Base-by-base conservation (phyloP, 2,113 vertebrate genomes). In the Gadus macrocephalus region DNA sequence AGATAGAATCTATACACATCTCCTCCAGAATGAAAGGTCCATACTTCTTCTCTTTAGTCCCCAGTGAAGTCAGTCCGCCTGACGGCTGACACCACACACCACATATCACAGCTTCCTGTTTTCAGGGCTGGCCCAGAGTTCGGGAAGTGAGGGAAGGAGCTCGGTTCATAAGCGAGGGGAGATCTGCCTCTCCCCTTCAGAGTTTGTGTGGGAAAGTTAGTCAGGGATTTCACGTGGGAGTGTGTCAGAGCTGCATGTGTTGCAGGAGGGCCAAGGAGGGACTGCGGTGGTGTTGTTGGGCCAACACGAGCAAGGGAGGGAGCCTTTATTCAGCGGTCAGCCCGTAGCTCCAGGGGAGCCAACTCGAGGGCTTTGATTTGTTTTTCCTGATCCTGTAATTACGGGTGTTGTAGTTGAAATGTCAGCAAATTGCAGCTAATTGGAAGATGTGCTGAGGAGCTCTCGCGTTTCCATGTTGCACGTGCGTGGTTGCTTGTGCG, bases 41-140 rank as follows among this genome's bases (percentile, higher is more conserved):
- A 12, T 14, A 14, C 42, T 12, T 49, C 9, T 49, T 9, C 42
- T 14, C 42, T 49, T 1, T 14, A 14, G 42, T 14, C 42, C 42
- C 42, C 42, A 49, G 42, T 9, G 42, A 12, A 38, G 27, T 35
- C 42, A 68, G 61, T 19, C 20, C 9, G 42, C 42, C 42, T 14
- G 42, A 35, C 9, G 42, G 6, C 42, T 14, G 42, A 35, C 31
- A 35, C 64, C 28, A 14, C 28, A 35, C 53, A 31, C 61, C 56
- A 69, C 69, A 0, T 66, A 35, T 35, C 53, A 61, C 11, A 20
- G 64, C 64, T 73, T 75, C 19, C 66, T 69, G 53, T 69, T 80
- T 78, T 73, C 62, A 62, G n/a, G 60, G 35, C 15, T 3, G 22
- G 14, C 74, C 66, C 56, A 49, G 63, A 62, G 7, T 22, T 15